Conservation (phyloP, 2,797 vertebrate genomes). For the Gobio occitaniae region DNA sequence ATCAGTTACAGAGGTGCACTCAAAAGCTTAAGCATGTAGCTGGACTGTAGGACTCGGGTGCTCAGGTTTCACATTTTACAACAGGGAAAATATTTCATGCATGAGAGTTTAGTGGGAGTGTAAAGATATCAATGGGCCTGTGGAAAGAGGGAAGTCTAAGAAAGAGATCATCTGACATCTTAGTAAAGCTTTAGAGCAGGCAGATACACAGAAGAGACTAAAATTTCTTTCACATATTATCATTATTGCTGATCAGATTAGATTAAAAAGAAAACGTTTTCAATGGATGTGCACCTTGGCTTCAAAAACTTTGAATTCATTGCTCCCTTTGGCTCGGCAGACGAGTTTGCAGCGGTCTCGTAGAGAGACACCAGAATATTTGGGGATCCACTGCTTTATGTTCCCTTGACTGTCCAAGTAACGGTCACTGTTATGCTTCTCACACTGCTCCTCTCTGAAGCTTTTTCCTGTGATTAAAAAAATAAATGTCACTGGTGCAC, state of each 20-base stretch:
- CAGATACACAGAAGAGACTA: conserved; percentile 6
- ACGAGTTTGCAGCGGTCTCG: conserved; percentile 94
- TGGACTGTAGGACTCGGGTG: conserved; percentile 2
- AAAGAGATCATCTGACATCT: conserved; percentile 36
- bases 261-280: conserved; percentile 18
- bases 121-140: conserved; percentile 45
- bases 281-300: conserved; percentile 82
- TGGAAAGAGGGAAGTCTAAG: conserved; percentile 42
- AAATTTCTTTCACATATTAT: conserved; percentile 19
- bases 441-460: conserved; percentile 95
- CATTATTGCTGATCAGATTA: conserved; percentile 26
- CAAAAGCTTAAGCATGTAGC: conserved; percentile 44
- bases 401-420: conserved; percentile 85
- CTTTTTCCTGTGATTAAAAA: conserved; percentile 82
- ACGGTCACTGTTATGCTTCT: conserved; percentile 88
- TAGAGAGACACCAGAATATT: conserved; percentile 91
- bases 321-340: conserved; percentile 88
- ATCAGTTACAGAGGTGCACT: conserved; percentile 47
- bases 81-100: conserved; percentile 55
- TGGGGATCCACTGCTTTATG: conserved; percentile 91
- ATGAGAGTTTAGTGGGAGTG: conserved; percentile 43
- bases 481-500: conserved; percentile 12
- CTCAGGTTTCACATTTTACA: conserved; percentile 52
- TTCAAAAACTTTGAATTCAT: conserved; percentile 95
- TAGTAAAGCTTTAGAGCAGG: conserved; percentile 17